Evolutionary conservation across 2,888 invertebrate genomes (phyloP), one percentile per base, ranked within the genome.

Genomic region (Spialia ferax): DNA sequence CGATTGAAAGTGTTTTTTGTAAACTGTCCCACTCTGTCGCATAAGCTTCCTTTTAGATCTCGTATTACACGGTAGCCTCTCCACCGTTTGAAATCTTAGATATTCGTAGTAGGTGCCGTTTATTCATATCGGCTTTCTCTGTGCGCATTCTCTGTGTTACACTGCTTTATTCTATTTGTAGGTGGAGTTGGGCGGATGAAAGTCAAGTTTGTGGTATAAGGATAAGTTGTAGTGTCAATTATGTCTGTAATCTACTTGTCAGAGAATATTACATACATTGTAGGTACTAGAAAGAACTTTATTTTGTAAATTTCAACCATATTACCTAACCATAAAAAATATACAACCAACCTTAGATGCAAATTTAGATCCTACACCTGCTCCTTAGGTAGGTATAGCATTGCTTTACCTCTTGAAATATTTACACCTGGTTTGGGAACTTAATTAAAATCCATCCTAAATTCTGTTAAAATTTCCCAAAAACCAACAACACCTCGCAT

Each of bases 31-130:
- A 80, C 81, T 86, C 86, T 89, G 90, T 93, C 92, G 88, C 90
- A 83, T 87, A 86, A 86, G 89, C 87, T 89, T 88, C 87, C 88
- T 86, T 87, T 80, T 79, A 80, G 74, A 73, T 87, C 87, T 93
- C 92, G 73, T 81, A 85, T 93, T 93, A 87, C 93, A 89, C 84
- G 87, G 93, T 91, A 91, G 92, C 86, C 79, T 87, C 80, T 81
- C 80, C 54, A 22, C 55, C 61, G 67, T 68, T 75, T 83, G 87
- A 83, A 85, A 88, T 83, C 81, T 85, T 81, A 87, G 81, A 80
- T 74, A 82, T 73, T 81, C 76, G 74, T 22, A 74, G 79, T 83
- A 85, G 83, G 82, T 87, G 84, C 83, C 77, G 45, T 75, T 80
- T 77, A 79, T 83, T 85, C 80, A 80, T 84, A 85, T 89, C 85